Percentiles rank a stretch among this genome's conserved stretches.
Conservation (phyloP, 2,113 vertebrate species). For the Mormyrus lacerda region DNA sequence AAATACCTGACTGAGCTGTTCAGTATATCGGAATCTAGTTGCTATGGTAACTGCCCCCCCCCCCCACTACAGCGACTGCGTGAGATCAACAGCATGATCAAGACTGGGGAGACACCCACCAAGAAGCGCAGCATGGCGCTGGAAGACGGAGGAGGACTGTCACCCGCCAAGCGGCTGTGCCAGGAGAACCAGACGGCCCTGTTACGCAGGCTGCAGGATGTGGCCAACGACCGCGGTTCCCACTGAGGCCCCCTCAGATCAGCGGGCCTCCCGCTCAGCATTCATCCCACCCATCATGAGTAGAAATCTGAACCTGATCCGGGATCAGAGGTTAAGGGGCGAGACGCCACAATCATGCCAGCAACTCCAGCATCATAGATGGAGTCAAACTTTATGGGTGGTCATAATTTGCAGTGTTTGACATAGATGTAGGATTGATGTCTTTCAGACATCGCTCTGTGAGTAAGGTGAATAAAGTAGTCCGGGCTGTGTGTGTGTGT, state of each 20-base stretch:
- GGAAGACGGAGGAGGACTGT: constrained; percentile 71
- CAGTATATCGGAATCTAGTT: background rate
- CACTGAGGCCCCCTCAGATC: constrained; percentile 57
- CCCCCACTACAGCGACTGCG: constrained; percentile 65
- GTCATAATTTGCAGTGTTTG: background rate
- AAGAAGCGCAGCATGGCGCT: constrained; percentile 82
- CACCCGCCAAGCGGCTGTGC: constrained; percentile 82
- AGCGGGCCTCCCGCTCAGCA: background rate
- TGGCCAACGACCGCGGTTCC: constrained; percentile 82
- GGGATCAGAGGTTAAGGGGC: background rate
- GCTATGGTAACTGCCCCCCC: background rate
- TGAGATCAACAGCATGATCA: constrained; percentile 93
- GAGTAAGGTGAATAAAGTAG: background rate
- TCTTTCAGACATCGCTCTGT: background rate
- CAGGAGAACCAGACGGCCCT: constrained; percentile 80
- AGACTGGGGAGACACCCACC: constrained; percentile 80
- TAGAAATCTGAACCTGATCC: background rate
- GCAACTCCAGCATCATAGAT: background rate
- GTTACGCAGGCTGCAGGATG: constrained; percentile 76
- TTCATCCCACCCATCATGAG: background rate
- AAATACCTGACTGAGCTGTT: background rate
- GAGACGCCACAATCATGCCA: background rate
- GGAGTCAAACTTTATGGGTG: background rate
- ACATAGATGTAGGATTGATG: background rate
- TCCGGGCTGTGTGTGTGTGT: background rate